Evolutionary conservation across 2,797 vertebrate species (phyloP), one percentile per base, ranked within the genome.

Genomic region (Adelosebastes latens): DNA sequence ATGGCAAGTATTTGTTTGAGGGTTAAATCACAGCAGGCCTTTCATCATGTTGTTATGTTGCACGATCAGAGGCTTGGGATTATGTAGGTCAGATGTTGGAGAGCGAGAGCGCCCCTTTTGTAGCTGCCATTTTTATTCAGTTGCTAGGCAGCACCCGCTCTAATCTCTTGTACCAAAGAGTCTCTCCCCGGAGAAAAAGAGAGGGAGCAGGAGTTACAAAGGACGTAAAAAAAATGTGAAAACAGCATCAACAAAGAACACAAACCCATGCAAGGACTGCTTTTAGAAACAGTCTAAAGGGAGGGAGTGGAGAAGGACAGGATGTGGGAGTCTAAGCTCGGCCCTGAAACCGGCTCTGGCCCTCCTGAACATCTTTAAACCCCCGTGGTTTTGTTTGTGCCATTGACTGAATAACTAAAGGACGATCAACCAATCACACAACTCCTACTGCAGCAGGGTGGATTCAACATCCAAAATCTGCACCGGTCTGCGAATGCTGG

Each of bases 21-120:
- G 87, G 92, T 92, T 91, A 92, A 94, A 91, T 91, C 93, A 87
- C 83, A 86, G 85, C 89, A 39, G 83, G 91, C 85, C 93, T 95
- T 95, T 95, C 94, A 95, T 95, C 92, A 70, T 89, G 93, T 93
- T 92, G 94, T 94, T 94, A 89, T 94, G 93, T 93, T 91, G 92
- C 93, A 79, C 81, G 94, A 96, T 96, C 95, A 95, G 90, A 96
- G 92, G 88, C 87, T 87, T 79, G 92, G 92, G 92, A 95, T 95
- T 95, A 96, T 96, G 94, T 96, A 95, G 95, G 96, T 96, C 96
- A 96, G 95, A 92, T 85, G 87, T 93, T 94, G 92, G 92, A 93
- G 93, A 93, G 94, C 88, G 90, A 93, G 93, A 92, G 93, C 86
- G 72, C 88, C 92, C 90, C 93, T 93, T 95, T 95, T 94, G 90